Base-by-base conservation (phyloP, 2,113 vertebrate species). In the Phyllopteryx taeniolatus region DNA sequence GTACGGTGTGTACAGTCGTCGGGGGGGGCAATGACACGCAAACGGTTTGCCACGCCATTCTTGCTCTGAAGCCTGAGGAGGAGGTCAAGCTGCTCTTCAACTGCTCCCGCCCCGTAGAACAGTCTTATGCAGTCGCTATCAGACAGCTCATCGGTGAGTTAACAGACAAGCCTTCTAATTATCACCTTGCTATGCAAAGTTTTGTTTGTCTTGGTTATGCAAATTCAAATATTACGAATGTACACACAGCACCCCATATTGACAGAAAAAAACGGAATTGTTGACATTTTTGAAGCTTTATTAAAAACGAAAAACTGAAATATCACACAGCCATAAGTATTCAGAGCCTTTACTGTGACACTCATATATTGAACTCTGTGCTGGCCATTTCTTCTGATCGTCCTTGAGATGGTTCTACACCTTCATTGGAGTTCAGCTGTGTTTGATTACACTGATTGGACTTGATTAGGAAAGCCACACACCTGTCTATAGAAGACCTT, bases 111-210 rank as follows among this genome's bases (percentile, higher is more conserved):
- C 86, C 85, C 0, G 4, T 78, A 0, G 79, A 92, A 39, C 83
- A 90, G 19, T 59, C 89, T 47, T 96, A 91, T 74, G 4, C 85
- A 17, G 83, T 91, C 5, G 84, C 85, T 27, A 87, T 96, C 19
- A 69, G 67, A 51, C 93, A 80, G 19, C 87, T 81, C 54, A 90
- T 97, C 0, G 93, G 96, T 98, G 78, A 90, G 91, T 76, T 71
- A 47, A 64, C 35, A 51, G 33, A 31, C 0, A 0, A 22, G 27
- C 27, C 19, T 44, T 27, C 35, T 61, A 54, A 46, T 27, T 57
- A 15, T 33, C 31, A 12, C 49, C 14, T 20, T 13, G 19, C 3
- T 33, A 51, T 13, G 51, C 42, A 14, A 66, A 73, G 7, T 27
- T 10, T 51, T 68, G 31, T 20, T 67, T 68, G 47, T 15, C 27